Conservation (phyloP, 2,113 vertebrate genomes). For the Sylvietta virens region DNA sequence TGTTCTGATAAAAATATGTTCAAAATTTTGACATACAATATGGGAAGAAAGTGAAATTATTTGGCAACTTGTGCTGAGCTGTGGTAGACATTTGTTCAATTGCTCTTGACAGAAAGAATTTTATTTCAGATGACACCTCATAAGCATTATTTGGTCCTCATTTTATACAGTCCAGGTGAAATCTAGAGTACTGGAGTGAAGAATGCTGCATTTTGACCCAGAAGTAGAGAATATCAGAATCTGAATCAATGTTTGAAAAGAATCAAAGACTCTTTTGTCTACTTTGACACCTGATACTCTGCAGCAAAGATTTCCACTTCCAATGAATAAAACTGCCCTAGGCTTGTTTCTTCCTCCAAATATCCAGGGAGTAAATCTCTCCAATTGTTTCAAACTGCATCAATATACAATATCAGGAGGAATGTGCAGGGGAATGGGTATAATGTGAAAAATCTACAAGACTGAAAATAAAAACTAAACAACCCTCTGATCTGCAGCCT, state of each 20-base stretch:
- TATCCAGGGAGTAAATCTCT: constrained; percentile 12
- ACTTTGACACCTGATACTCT: constrained; percentile 30
- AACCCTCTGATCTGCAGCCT: constrained; percentile 23
- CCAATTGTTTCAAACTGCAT: background rate
- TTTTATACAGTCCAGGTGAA: background rate
- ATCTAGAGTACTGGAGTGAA: background rate
- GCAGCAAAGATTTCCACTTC: constrained; percentile 15
- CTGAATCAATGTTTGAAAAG: background rate
- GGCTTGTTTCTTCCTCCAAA: constrained; percentile 18
- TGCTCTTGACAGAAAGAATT: background rate
- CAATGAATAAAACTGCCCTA: background rate
- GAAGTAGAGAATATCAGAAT: background rate
- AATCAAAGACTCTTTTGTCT: constrained; percentile 51
- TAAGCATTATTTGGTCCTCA: background rate
- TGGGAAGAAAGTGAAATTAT: background rate
- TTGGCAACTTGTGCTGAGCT: background rate
- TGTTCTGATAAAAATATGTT: background rate
- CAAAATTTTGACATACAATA: background rate
- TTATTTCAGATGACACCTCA: background rate
- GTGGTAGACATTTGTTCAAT: background rate
- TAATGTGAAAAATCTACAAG: constrained; percentile 44
- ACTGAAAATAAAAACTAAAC: constrained; percentile 55
- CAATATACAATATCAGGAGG: background rate
- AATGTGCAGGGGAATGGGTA: constrained; percentile 11
- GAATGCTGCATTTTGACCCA: background rate